Evolutionary conservation across 2,797 vertebrate species (phyloP).

Genomic region (Centroberyx gerrardi): DNA sequence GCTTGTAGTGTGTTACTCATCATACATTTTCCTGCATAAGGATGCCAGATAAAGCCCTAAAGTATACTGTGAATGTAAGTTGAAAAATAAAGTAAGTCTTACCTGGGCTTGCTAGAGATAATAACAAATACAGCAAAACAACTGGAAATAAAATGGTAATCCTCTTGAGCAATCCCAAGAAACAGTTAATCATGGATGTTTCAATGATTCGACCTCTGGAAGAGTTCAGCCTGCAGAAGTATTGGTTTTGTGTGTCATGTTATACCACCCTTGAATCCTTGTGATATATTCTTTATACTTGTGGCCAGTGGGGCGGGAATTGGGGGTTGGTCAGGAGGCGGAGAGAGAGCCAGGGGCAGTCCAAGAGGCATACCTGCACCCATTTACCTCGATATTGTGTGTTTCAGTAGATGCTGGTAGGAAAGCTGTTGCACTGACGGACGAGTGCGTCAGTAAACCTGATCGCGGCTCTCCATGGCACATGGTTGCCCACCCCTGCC

Average conservation of each 20-base stretch:
- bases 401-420: too few species aligned
- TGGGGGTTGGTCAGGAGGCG: slow-evolving; percentile 17
- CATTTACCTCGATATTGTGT: too few species aligned
- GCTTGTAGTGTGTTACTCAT: neutral
- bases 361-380: neutral
- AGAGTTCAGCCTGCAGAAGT: neutral
- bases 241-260: neutral
- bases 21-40: too few species aligned
- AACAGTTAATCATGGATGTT: too few species aligned
- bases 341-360: slow-evolving; percentile 10
- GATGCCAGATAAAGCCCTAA: neutral
- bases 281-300: neutral
- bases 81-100: slow-evolving; percentile 19
- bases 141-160: neutral
- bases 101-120: slow-evolving; percentile 36
- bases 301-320: neutral
- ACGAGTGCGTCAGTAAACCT: too few species aligned
- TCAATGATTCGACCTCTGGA: too few species aligned
- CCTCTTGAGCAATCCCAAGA: neutral
- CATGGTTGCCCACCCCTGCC: too few species aligned
- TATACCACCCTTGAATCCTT: neutral
- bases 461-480: too few species aligned
- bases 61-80: neutral
- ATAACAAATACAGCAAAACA: neutral
- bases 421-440: too few species aligned